Evolutionary conservation across 2,113 vertebrate species (phyloP).

Genomic region (Oceanodroma tethys): DNA sequence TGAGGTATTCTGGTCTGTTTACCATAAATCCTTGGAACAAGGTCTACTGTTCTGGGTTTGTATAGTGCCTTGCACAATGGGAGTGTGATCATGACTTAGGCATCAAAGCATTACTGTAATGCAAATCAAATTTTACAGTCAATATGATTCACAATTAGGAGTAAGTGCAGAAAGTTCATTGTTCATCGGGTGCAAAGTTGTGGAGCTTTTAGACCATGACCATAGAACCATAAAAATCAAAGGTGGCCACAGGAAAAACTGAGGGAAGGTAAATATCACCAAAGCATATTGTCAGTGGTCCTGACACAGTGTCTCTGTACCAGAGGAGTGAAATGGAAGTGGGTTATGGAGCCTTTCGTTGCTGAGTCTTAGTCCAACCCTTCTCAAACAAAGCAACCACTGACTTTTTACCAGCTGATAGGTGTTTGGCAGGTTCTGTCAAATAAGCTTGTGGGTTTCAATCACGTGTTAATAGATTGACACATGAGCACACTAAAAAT

Average conservation of each 20-base stretch:
- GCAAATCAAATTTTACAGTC: neutral
- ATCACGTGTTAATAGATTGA: accelerated
- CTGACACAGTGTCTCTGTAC: neutral
- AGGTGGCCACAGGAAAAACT: neutral
- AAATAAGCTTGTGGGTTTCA: neutral
- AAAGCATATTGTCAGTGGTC: neutral
- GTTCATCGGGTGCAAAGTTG: neutral
- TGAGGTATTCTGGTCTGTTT: neutral
- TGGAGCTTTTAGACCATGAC: neutral
- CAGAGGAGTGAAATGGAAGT: neutral
- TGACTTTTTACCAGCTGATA: neutral
- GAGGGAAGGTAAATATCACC: neutral
- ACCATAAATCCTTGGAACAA: neutral
- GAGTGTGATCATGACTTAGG: neutral
- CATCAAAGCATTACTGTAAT: neutral
- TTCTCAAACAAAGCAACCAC: neutral
- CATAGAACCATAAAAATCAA: neutral
- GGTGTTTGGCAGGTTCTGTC: neutral
- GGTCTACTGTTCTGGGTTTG: neutral
- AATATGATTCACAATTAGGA: neutral
- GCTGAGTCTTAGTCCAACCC: neutral
- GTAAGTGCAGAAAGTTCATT: neutral
- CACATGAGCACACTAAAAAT: neutral
- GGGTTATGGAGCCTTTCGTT: neutral
- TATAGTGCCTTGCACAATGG: neutral